Percentiles rank a stretch among this genome's conserved stretches.
Conservation (phyloP, 2,888 invertebrate species). For the Epicampocera succincta region DNA sequence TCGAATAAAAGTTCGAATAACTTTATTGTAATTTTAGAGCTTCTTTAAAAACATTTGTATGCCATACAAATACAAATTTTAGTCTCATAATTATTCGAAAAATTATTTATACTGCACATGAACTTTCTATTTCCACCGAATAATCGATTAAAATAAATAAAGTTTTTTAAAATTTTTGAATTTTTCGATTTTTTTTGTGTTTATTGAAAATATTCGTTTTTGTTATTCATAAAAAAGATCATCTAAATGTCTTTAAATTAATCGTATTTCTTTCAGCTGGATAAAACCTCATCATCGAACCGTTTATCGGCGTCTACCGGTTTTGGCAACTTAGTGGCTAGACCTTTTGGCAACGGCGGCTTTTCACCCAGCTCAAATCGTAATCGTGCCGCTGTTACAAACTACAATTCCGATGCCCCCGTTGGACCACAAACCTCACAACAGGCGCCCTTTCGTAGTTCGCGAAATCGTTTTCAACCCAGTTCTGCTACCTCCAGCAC, state of each 20-base stretch:
- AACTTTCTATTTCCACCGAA: no score
- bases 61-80: no score
- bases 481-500: slow-evolving; percentile 70
- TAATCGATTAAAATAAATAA: no score
- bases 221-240: neutral
- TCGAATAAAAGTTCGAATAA: no score
- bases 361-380: slow-evolving; percentile 75
- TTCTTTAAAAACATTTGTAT: no score
- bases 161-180: no score
- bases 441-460: slow-evolving; percentile 76
- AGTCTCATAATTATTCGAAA: no score
- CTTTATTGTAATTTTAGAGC: no score
- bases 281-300: slow-evolving; percentile 69
- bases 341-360: slow-evolving; percentile 74
- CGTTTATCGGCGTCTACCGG: slow-evolving; percentile 72
- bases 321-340: slow-evolving; percentile 69
- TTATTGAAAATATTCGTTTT: neutral
- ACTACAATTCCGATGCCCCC: slow-evolving; percentile 61
- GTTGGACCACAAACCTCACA: slow-evolving; percentile 71
- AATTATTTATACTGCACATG: no score
- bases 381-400: slow-evolving; percentile 73
- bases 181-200: no score
- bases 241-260: neutral
- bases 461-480: slow-evolving; percentile 79
- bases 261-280: slow-evolving; percentile 50